Conservation (phyloP, 1,140 invertebrate species). For the Tenebrio molitor region DNA sequence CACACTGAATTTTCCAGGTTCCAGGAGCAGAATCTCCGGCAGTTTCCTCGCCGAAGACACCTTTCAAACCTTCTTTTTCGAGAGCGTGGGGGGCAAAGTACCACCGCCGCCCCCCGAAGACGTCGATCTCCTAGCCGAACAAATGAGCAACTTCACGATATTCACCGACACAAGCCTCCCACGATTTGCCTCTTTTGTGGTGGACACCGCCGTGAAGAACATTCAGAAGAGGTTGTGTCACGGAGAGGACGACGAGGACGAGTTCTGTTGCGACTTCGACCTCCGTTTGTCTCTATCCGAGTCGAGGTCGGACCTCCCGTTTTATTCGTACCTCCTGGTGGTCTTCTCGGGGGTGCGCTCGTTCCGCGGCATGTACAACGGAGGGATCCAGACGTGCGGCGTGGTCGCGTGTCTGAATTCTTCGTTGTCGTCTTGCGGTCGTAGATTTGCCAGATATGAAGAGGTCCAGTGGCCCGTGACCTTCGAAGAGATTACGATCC, state of each 20-base stretch:
- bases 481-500: constrained; percentile 49
- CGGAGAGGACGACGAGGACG: neutral
- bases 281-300: neutral
- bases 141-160: too few relatives aligned
- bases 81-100: too few relatives aligned
- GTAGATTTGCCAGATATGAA: constrained; percentile 56
- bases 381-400: constrained; percentile 68
- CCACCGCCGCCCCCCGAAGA: too few relatives aligned
- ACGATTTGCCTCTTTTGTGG: too few relatives aligned
- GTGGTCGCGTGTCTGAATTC: constrained; percentile 68
- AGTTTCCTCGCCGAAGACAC: too few relatives aligned
- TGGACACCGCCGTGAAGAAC: too few relatives aligned
- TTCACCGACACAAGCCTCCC: too few relatives aligned
- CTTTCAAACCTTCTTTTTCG: too few relatives aligned
- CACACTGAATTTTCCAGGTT: neutral
- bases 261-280: constrained; percentile 44
- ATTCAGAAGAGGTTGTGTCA: too few relatives aligned
- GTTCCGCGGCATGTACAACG: constrained; percentile 62
- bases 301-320: neutral
- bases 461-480: constrained; percentile 54
- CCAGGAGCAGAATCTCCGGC: constrained; percentile 41
- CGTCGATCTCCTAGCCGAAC: too few relatives aligned
- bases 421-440: constrained; percentile 65
- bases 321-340: constrained; percentile 64
- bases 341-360: constrained; percentile 68